Percentiles rank a stretch among this genome's conserved stretches.
Evolutionary conservation across 2,113 vertebrate species (phyloP).

Genomic region (Spea bombifrons): DNA sequence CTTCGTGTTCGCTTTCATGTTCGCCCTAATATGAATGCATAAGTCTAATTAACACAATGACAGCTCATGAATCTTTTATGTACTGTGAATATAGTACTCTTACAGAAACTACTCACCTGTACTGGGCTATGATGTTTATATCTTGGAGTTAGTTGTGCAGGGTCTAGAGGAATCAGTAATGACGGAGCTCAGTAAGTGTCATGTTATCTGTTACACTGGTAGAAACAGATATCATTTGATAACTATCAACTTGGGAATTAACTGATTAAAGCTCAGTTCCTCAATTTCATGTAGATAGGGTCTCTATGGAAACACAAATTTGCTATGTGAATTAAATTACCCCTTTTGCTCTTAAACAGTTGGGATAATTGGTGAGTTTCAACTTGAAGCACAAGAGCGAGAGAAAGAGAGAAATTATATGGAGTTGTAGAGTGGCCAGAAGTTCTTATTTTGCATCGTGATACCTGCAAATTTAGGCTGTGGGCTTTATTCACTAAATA

Average conservation of each 20-base stretch:
- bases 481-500: too few species aligned
- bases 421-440: too few species aligned
- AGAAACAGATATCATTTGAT: constrained; percentile 35
- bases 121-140: constrained; percentile 47
- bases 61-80: constrained; percentile 55
- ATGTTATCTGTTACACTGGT: constrained; percentile 18
- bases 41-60: constrained; percentile 34
- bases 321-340: constrained; percentile 11
- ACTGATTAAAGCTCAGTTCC: constrained; percentile 38
- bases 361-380: constrained; percentile 13
- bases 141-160: constrained; percentile 46
- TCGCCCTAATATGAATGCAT: too few species aligned
- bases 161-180: constrained; percentile 44
- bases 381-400: background rate
- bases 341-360: background rate
- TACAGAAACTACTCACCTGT: constrained; percentile 27
- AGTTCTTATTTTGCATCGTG: too few species aligned
- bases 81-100: constrained; percentile 44
- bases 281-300: background rate
- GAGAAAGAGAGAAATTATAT: too few species aligned
- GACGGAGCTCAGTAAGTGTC: constrained; percentile 44
- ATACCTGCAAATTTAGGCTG: too few species aligned
- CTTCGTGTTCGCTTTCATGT: too few species aligned
- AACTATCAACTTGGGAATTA: constrained; percentile 38
- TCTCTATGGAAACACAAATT: constrained; percentile 39